phyloP scores from a whole-genome alignment of 2,797 vertebrate genomes.

The Heterohyrax brucei region DNA sequence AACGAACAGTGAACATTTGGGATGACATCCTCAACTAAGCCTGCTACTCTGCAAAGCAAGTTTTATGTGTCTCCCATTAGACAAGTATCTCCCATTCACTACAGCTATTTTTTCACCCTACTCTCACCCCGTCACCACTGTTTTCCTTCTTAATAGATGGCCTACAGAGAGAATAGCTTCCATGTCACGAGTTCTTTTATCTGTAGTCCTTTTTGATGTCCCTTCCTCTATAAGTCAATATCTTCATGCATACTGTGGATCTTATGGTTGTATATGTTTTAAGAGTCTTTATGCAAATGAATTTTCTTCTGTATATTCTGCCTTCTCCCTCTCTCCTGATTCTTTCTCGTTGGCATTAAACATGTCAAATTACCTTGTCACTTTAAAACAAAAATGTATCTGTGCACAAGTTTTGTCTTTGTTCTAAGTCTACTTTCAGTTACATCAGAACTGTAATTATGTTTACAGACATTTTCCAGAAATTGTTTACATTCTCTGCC shows the following conservation, averaged over 20 bases:
- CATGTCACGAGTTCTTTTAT: neutral
- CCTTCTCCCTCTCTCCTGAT: neutral
- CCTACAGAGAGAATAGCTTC: neutral
- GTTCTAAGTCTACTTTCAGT: neutral
- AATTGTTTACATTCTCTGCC: neutral
- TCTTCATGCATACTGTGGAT: neutral
- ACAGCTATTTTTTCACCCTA: neutral
- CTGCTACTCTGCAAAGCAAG: neutral
- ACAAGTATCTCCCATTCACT: neutral
- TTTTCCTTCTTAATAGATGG: neutral
- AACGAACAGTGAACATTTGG: neutral
- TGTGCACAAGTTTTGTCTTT: neutral
- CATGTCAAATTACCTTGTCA: neutral
- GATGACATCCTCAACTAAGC: neutral
- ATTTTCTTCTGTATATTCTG: neutral
- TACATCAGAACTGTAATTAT: neutral
- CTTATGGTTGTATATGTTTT: neutral
- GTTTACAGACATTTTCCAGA: constrained; percentile 7
- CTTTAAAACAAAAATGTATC: constrained; percentile 35
- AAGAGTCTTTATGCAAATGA: neutral
- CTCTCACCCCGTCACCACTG: neutral
- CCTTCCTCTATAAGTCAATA: neutral
- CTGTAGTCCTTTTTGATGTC: no score
- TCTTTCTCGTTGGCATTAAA: constrained; percentile 15
- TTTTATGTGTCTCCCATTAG: neutral